Conservation (phyloP, 2,888 invertebrate species). For the Sympetrum striolatum region DNA sequence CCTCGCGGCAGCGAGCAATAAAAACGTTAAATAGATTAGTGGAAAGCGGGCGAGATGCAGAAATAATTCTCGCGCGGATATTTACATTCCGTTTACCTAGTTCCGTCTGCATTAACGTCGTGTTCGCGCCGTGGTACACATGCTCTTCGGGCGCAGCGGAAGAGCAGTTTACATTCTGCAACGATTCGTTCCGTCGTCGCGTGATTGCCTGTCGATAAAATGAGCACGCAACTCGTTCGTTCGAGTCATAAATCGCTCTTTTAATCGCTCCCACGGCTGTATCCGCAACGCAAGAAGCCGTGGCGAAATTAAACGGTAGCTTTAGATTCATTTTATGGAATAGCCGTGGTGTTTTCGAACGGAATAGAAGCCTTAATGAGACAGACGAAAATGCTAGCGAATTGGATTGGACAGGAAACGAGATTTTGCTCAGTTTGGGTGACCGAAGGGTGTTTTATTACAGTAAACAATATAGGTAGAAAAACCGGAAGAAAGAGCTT, state of each 20-base stretch:
- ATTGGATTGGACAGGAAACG: not conserved
- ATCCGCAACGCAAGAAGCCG: not conserved
- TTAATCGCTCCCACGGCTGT: not conserved
- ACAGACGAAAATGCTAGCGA: not conserved
- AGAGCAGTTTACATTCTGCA: not conserved
- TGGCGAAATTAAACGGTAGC: constrained; percentile 8
- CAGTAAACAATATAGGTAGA: too few species aligned
- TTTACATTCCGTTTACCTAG: not conserved
- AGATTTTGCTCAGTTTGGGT: too few species aligned
- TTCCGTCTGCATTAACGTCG: not conserved
- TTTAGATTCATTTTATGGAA: not conserved
- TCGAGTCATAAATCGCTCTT: not conserved
- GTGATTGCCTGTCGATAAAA: not conserved
- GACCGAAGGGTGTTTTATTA: too few species aligned
- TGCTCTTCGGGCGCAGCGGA: not conserved
- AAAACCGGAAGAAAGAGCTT: too few species aligned
- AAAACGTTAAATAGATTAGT: not conserved
- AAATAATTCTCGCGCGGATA: not conserved
- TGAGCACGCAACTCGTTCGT: not conserved
- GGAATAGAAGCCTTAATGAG: not conserved
- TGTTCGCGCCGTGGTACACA: not conserved
- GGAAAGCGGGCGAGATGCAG: not conserved
- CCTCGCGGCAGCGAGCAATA: too few species aligned
- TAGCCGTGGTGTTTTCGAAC: not conserved
- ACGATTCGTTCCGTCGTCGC: not conserved